Evolutionary conservation across 2,888 invertebrate genomes (phyloP), one percentile per base, ranked within the genome.

Genomic region (Polyploca ridens): DNA sequence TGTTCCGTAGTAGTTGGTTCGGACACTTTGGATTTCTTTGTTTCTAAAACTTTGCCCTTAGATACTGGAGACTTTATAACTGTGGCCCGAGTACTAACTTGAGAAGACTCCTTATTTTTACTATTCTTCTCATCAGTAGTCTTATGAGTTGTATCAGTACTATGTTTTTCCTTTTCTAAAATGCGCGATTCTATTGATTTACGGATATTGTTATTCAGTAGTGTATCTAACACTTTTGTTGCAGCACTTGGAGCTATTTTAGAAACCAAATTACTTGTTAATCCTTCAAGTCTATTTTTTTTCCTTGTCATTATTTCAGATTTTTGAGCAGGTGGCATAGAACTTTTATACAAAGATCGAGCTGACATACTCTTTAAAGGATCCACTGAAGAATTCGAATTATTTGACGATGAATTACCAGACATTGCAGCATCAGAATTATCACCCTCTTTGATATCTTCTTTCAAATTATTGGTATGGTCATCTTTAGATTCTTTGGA

Each of bases 271-370:
- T 94, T 95, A 68, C 95, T 95, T 10, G 95, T 95, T 66, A 95
- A 84, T 41, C 95, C 95, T 84, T 96, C 96, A 16, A 96, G 85
- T 74, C 96, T 94, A 74, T 95, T 95, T 73, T 96, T 96, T 81
- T 96, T 96, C 41, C 95, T 90, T 1, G 95, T 95, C 88, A 95
- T 95, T 69, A 95, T 95, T 85, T 95, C 95, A 0, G 92, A 93
- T 78, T 94, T 94, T 75, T 94, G 94, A 1, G 93, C 90, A 14
- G 94, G 91, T 57, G 90, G 91, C 72, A 93, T 91, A 4, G 91
- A 85, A 78, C 93, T 94, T 81, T 94, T 94, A 71, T 92, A 93
- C 33, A 94, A 78, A 41, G 93, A 87, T n/a, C 94, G 89, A 19
- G 93, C 91, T 5, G 94, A 94, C 93, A 93, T 93, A 70, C 91